Evolutionary conservation across 2,113 vertebrate genomes (phyloP).

Genomic region (Psittacara wagleri): DNA sequence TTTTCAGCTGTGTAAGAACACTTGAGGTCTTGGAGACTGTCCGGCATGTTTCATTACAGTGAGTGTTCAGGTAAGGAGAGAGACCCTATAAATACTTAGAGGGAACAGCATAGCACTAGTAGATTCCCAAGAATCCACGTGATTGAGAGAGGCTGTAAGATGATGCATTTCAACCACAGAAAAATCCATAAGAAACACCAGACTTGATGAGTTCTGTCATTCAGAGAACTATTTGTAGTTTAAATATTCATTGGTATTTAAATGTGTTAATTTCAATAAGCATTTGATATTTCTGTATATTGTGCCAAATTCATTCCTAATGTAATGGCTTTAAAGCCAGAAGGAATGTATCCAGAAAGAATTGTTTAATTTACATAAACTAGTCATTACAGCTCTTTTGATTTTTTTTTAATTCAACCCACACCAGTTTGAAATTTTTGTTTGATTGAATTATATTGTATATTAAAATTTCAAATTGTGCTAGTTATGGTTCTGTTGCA

Average conservation of each 20-base stretch:
- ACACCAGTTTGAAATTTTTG: slow-evolving; percentile 1
- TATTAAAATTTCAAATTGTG: slow-evolving; percentile 32
- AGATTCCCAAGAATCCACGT: background rate
- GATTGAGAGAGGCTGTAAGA: background rate
- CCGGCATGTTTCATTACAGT: background rate
- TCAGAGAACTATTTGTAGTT: slow-evolving; percentile 22
- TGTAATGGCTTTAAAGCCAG: slow-evolving; percentile 60
- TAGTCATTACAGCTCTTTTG: slow-evolving; percentile 24
- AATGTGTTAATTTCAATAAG: slow-evolving; percentile 61
- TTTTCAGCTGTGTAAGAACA: background rate
- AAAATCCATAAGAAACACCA: background rate
- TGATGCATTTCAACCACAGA: background rate
- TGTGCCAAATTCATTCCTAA: slow-evolving; percentile 34
- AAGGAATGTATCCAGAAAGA: slow-evolving; percentile 56
- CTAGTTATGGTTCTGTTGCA: slow-evolving; percentile 20
- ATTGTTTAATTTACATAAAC: slow-evolving; percentile 56
- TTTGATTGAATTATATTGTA: slow-evolving; percentile 49
- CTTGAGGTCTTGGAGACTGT: background rate
- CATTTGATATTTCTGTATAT: slow-evolving; percentile 53
- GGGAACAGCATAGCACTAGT: background rate
- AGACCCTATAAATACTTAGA: background rate
- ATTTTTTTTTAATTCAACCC: slow-evolving; percentile 53
- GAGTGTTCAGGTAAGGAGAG: background rate
- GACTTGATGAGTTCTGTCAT: background rate
- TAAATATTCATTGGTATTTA: slow-evolving; percentile 58